Evolutionary conservation across 2,888 invertebrate genomes (phyloP), one percentile per base, ranked within the genome.

Genomic region (Zygaena filipendulae): DNA sequence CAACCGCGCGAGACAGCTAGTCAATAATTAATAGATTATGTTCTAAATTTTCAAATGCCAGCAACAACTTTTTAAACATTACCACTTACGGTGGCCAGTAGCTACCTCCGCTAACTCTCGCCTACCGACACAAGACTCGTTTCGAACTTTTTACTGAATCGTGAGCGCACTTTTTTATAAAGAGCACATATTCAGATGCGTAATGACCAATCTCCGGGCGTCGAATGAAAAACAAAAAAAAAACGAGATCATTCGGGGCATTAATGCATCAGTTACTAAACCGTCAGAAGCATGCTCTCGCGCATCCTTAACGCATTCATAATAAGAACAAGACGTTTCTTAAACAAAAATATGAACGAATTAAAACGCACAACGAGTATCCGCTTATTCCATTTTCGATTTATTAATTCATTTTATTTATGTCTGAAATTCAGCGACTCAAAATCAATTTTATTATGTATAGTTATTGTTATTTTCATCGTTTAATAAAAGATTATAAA

Each of bases 181-280:
- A 60, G 62, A 66, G 61, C 66, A 68, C 68, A 74, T 71, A 75
- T 75, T 77, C 77, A 77, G 69, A 75, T 75, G 67, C 66, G 74
- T 74, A 72, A 72, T 72, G 74, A 72, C 70, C 74, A 72, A 75
- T 75, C 77, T 74, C 72, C 71, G 68, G 63, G 66, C 66, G 64
- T 58, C 43, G 60, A 52, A 63, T 52, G 67, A 66, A 69, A 67
- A 69, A n/a, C n/a, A n/a, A n/a, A 63, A 58, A 58, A 51, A 49
- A 29, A 46, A 55, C 51, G 49, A 59, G 59, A 64, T 63, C 64
- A 66, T 68, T 69, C 59, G 61, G 59, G 48, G 63, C 67, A 74
- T 75, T 74, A 75, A 79, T 75, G 77, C 77, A 74, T 74, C 72
- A 69, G 70, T 71, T 71, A 75, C 75, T 75, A 77, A 79, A 75